Conservation (phyloP, 2,888 invertebrate genomes). For the Ischnus inquisitorius region DNA sequence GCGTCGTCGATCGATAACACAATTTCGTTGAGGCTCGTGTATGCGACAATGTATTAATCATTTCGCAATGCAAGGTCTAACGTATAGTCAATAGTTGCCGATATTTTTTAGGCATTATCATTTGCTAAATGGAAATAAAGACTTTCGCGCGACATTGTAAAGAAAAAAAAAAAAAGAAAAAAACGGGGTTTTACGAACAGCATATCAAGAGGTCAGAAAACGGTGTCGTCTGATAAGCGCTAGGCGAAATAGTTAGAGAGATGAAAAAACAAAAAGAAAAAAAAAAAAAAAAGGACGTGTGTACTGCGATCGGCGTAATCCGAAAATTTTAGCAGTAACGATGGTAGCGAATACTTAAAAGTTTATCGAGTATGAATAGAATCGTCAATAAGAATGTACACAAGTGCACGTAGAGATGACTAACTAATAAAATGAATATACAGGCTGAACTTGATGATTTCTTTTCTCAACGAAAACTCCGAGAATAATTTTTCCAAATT, state of each 20-base stretch:
- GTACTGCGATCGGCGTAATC: conserved; percentile 19
- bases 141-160: conserved; percentile 15
- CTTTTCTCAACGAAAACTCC: conserved; percentile 1
- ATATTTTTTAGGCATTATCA: conserved; percentile 75
- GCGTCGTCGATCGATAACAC: conserved; percentile 45
- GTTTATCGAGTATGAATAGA: conserved; percentile 52
- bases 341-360: conserved; percentile 47
- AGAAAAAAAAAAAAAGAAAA: conserved; percentile 35
- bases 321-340: conserved; percentile 7
- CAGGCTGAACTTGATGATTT: conserved; percentile 28
- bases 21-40: conserved; percentile 69
- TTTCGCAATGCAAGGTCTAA: conserved; percentile 73
- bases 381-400: conserved; percentile 62
- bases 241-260: conserved; percentile 14
- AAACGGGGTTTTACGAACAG: conserved; percentile 43
- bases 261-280: not conserved
- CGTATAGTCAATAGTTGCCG: conserved; percentile 72
- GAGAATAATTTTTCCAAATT: not conserved
- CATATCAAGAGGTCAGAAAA: conserved; percentile 53
- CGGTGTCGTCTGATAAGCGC: conserved; percentile 33
- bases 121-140: conserved; percentile 72
- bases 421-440: conserved; percentile 57
- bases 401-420: conserved; percentile 65
- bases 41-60: conserved; percentile 66
- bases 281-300: conserved; percentile 6